phyloP scores from a whole-genome alignment of 2,888 invertebrate genomes.

The Patella pellucida region DNA sequence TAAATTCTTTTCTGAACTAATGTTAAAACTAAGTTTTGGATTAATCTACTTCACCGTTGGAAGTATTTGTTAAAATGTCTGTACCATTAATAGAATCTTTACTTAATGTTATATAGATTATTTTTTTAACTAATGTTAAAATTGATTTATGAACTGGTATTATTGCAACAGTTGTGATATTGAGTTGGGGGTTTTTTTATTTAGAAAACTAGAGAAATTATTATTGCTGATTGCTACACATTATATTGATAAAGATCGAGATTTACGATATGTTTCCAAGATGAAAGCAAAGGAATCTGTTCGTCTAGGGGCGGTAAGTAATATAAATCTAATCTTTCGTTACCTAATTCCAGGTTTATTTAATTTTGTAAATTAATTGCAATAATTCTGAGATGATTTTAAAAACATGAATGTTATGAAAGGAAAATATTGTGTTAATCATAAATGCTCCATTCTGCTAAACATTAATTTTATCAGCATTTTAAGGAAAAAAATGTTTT shows the following conservation, averaged over 20 bases:
- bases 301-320: slow-evolving; percentile 45
- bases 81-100: background rate
- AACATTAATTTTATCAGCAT: too few species aligned
- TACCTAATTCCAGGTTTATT: background rate
- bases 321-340: background rate
- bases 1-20: too few species aligned
- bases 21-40: too few species aligned
- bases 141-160: background rate
- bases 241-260: slow-evolving; percentile 67
- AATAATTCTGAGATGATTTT: too few species aligned
- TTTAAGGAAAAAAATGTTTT: too few species aligned
- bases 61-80: background rate
- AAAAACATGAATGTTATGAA: too few species aligned
- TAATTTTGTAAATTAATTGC: too few species aligned
- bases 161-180: background rate
- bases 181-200: background rate
- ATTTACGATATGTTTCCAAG: slow-evolving; percentile 46
- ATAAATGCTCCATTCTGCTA: too few species aligned
- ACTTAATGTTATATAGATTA: background rate
- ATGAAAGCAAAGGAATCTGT: slow-evolving; percentile 48
- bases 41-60: too few species aligned
- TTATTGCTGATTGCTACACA: slow-evolving; percentile 65
- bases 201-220: slow-evolving; percentile 64
- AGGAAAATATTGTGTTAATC: too few species aligned
- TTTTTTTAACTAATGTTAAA: background rate